Evolutionary conservation across 2,888 invertebrate species (phyloP).

Genomic region (Lepidonotus clava): DNA sequence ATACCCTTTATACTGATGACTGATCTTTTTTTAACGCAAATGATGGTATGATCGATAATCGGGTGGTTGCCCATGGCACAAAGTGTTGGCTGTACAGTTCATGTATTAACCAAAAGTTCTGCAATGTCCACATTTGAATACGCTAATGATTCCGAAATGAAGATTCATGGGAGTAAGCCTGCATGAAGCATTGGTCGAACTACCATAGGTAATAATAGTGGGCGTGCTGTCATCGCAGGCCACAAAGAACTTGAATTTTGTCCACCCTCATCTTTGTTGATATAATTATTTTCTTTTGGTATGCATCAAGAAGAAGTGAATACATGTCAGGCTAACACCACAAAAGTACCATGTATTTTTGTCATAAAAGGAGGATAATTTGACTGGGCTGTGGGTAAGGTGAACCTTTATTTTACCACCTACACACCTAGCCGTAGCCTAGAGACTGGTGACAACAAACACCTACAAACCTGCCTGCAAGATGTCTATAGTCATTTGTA

Average conservation of each 20-base stretch:
- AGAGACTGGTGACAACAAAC: background rate
- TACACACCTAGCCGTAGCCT: background rate
- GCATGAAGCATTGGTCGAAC: conserved; percentile 28
- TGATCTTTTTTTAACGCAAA: background rate
- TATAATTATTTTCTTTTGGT: background rate
- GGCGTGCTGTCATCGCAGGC: background rate
- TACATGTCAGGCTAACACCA: background rate
- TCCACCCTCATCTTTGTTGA: background rate
- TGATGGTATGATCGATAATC: background rate
- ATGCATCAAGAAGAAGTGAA: background rate
- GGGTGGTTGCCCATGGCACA: background rate
- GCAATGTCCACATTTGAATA: background rate
- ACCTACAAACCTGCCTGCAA: background rate
- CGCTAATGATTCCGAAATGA: conserved; percentile 25
- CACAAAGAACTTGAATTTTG: background rate
- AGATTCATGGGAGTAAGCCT: background rate
- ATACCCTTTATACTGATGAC: background rate
- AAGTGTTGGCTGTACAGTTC: background rate
- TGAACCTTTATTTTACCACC: too few species aligned
- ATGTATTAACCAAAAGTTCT: background rate
- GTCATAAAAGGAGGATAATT: background rate
- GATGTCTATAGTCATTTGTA: background rate
- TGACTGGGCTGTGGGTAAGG: background rate
- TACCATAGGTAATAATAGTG: background rate
- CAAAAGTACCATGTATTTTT: background rate